Evolutionary conservation across 2,888 invertebrate species (phyloP).

Genomic region (Notocelia uddmanniana): DNA sequence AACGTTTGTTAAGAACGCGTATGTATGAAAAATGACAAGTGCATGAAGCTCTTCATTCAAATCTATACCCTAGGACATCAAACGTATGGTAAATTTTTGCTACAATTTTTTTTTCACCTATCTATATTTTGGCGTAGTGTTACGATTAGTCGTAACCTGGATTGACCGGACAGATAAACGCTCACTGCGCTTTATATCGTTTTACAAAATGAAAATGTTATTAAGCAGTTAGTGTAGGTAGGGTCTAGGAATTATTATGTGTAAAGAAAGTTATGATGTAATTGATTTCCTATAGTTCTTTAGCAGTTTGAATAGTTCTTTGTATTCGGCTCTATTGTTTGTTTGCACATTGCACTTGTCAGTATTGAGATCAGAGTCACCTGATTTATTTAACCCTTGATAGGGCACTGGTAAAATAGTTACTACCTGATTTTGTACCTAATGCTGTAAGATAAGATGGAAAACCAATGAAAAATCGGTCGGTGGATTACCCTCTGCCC

Average conservation of each 20-base stretch:
- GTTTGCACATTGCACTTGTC: background rate
- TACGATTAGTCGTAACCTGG: conserved; percentile 30
- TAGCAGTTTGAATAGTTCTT: background rate
- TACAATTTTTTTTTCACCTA: background rate
- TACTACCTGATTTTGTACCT: too few relatives aligned
- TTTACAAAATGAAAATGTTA: conserved; percentile 26
- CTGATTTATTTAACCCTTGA: background rate
- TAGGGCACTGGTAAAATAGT: too few relatives aligned
- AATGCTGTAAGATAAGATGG: too few relatives aligned
- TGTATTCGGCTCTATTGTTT: background rate
- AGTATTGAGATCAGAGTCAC: background rate
- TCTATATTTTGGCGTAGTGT: background rate
- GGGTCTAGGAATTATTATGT: conserved; percentile 12
- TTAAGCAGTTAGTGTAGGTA: background rate
- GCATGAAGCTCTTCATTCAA: background rate
- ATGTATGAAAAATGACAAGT: background rate
- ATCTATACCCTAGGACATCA: background rate
- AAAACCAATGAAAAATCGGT: too few relatives aligned
- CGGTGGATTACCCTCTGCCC: too few relatives aligned
- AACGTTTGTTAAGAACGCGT: background rate
- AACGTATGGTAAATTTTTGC: background rate
- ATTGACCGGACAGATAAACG: conserved; percentile 32
- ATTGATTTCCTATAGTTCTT: conserved; percentile 33
- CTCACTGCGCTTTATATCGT: conserved; percentile 29
- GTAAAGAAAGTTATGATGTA: conserved; percentile 9